Base-by-base conservation (phyloP, 2,888 invertebrate species). In the Ellobium chinense region DNA sequence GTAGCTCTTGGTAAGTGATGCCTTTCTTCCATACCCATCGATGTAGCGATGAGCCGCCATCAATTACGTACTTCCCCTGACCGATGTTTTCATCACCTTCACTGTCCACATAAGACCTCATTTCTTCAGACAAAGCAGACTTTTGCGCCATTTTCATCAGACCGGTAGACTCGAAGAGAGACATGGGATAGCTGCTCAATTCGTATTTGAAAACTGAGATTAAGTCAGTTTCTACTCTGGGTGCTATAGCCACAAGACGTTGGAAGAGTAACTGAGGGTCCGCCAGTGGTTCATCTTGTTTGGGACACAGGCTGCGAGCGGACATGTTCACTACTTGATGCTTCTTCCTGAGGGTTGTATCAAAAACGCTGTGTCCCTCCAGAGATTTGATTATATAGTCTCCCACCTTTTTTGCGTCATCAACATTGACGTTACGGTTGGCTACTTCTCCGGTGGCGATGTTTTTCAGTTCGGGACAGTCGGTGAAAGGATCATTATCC, bases 221-320 rank as follows among this genome's bases (percentile, higher is more conserved):
- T 18, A 66, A 5, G 29, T 70, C n/a, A 27, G 72, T 34, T 21
- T 39, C 3, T 14, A 5, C 34, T 31, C 7, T 39, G 24, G 62
- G 24, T 7, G 78, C 84, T 46, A 70, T 78, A n/a, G 75, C 62
- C 0, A 84, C 31, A n/a, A 85, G 65, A 21, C 85, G 9, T 56
- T 85, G 85, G 39, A 85, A 84, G 12, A 85, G 60, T 0, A 84
- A 77, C 46, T 82, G 77, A 1, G 82, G 78, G 74, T 85, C 85
- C 9, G 84, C 60, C 1, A 56, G 21, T 18, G 83, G 29, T 0
- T 14, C 7, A 21, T 84, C 77, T 18, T 56, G 76, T 39, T 80
- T 31, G 5, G 80, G 27, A 34, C 78, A 68, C 1, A 66, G 29
- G n/a, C n/a, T n/a, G n/a, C n/a, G n/a, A 9, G 29, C 54, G 21